Conservation (phyloP, 2,113 vertebrate species). For the Xenopus laevis region DNA sequence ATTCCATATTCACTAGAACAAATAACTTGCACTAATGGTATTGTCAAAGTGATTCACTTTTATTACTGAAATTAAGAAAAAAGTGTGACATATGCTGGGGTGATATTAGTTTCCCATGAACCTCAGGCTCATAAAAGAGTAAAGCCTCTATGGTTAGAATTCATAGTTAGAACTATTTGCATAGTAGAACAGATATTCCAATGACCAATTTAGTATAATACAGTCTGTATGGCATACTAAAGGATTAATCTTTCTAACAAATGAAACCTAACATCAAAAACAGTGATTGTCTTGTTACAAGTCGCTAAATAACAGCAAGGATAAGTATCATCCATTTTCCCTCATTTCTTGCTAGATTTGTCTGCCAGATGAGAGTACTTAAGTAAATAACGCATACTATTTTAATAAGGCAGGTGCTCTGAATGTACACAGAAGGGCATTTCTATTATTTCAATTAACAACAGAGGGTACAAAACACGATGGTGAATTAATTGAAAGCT, state of each 20-base stretch:
- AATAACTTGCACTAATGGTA: too few species aligned
- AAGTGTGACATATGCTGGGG: too few species aligned
- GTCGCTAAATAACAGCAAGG: slow-evolving; percentile 54
- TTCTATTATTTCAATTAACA: slow-evolving; percentile 76
- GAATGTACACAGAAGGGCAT: slow-evolving; percentile 65
- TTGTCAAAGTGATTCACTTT: too few species aligned
- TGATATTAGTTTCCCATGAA: too few species aligned
- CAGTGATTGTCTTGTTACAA: slow-evolving; percentile 51
- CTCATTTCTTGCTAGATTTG: slow-evolving; percentile 67
- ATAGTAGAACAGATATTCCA: too few species aligned
- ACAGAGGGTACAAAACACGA: slow-evolving; percentile 64
- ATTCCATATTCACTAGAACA: too few species aligned
- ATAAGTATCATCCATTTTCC: slow-evolving; percentile 63
- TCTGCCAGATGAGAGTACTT: slow-evolving; percentile 68
- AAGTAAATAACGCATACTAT: slow-evolving; percentile 62
- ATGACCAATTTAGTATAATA: background rate
- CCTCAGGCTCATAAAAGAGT: too few species aligned
- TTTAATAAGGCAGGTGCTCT: slow-evolving; percentile 71
- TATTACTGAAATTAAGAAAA: too few species aligned
- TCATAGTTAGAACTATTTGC: too few species aligned
- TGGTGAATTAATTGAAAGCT: slow-evolving; percentile 72
- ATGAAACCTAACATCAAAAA: slow-evolving; percentile 41
- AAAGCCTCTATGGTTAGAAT: too few species aligned
- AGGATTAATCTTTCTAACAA: slow-evolving; percentile 9
- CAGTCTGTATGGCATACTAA: background rate